Conservation (phyloP, 2,797 vertebrate genomes). For the Xenops minutus region DNA sequence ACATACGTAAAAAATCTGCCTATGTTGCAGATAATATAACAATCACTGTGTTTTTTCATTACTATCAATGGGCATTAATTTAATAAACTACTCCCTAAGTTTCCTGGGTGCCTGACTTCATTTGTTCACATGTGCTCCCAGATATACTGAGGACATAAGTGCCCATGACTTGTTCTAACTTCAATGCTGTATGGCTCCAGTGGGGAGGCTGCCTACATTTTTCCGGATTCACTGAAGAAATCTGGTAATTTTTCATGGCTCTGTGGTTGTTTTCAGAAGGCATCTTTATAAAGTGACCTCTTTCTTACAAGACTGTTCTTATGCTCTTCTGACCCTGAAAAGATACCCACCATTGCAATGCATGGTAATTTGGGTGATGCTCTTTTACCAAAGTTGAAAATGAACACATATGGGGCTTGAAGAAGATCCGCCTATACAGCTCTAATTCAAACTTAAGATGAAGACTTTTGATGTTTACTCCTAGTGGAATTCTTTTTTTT, state of each 20-base stretch:
- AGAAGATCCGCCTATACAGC: background rate
- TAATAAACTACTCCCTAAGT: background rate
- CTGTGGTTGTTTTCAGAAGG: background rate
- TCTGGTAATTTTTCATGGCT: background rate
- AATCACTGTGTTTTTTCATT: background rate
- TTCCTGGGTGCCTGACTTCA: background rate
- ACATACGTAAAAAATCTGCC: background rate
- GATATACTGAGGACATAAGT: too few relatives aligned
- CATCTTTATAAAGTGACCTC: background rate
- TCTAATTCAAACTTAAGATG: background rate
- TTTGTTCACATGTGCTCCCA: background rate
- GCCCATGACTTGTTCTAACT: background rate
- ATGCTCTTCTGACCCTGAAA: background rate
- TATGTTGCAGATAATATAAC: background rate
- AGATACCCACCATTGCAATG: background rate
- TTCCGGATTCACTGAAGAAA: background rate
- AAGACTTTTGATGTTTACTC: background rate
- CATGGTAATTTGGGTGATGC: accelerated
- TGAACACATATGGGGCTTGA: background rate
- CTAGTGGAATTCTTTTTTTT: background rate
- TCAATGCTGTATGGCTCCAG: background rate
- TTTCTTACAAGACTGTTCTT: background rate
- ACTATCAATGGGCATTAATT: background rate
- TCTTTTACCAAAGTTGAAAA: background rate
- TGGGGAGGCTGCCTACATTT: background rate